Conservation (phyloP, 2,113 vertebrate species). For the Dolichallabes microphthalmus region DNA sequence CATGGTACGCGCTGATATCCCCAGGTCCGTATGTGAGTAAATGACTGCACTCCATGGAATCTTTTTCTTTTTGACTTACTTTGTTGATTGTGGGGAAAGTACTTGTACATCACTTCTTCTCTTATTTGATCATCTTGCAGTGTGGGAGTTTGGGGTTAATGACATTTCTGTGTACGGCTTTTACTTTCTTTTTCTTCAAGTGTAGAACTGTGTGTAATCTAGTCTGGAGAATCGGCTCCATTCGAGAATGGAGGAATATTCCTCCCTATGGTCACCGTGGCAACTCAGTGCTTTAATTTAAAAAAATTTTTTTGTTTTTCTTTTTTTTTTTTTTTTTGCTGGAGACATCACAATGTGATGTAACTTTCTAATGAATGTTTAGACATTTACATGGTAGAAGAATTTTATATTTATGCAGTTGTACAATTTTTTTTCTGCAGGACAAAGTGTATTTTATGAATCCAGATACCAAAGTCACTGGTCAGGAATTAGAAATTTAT, state of each 20-base stretch:
- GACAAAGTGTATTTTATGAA: slow-evolving; percentile 95
- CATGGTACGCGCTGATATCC: slow-evolving; percentile 83
- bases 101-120: slow-evolving; percentile 61
- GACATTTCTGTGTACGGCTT: slow-evolving; percentile 66
- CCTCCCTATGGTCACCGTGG: slow-evolving; percentile 67
- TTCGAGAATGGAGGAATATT: slow-evolving; percentile 47
- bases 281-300: slow-evolving; percentile 78
- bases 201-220: slow-evolving; percentile 78
- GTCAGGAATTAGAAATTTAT: slow-evolving; percentile 88
- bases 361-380: slow-evolving; percentile 98
- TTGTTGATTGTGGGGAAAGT: slow-evolving; percentile 62
- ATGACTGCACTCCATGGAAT: slow-evolving; percentile 84
- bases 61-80: slow-evolving; percentile 60
- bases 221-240: slow-evolving; percentile 71
- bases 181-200: slow-evolving; percentile 65
- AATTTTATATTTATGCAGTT: slow-evolving; percentile 99
- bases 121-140: slow-evolving; percentile 66
- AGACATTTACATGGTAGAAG: slow-evolving; percentile 99
- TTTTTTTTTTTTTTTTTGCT: slow-evolving; percentile 76
- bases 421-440: slow-evolving; percentile 97
- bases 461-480: slow-evolving; percentile 98
- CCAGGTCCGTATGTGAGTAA: slow-evolving; percentile 69
- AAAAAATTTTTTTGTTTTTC: slow-evolving; percentile 63
- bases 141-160: slow-evolving; percentile 73
- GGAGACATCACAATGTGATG: slow-evolving; percentile 92